Conservation (phyloP, 2,888 invertebrate genomes). For the Tanytarsus gracilentus region DNA sequence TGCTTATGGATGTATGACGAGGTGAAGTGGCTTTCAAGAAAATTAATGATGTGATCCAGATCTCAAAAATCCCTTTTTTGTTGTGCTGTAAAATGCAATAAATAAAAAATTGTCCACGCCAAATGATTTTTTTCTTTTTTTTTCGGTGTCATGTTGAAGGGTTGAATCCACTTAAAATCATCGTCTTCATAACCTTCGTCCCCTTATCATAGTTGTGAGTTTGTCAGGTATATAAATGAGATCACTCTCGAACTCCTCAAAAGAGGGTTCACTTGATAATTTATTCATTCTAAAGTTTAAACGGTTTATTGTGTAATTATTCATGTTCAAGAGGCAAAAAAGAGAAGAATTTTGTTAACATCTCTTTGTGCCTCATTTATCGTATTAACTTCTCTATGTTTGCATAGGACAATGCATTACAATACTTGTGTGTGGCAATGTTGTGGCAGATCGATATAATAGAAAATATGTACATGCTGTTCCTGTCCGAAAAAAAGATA, state of each 20-base stretch:
- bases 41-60: not conserved
- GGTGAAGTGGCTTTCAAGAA: not conserved
- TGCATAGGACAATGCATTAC: too few relatives aligned
- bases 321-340: too few relatives aligned
- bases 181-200: too few relatives aligned
- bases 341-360: not conserved
- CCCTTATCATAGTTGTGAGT: too few relatives aligned
- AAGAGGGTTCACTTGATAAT: not conserved
- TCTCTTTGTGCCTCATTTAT: not conserved
- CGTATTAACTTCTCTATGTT: not conserved
- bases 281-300: not conserved
- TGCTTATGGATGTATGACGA: not conserved
- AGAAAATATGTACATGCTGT: too few relatives aligned
- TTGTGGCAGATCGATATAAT: too few relatives aligned
- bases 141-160: not conserved
- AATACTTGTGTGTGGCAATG: too few relatives aligned
- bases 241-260: not conserved
- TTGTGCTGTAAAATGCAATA: not conserved
- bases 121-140: not conserved
- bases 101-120: too few relatives aligned
- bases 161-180: not conserved
- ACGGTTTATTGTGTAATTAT: not conserved
- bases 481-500: too few relatives aligned
- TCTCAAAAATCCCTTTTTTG: not conserved
- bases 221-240: not conserved